Conservation (phyloP, 2,888 invertebrate genomes). For the Agriopis leucophaearia region DNA sequence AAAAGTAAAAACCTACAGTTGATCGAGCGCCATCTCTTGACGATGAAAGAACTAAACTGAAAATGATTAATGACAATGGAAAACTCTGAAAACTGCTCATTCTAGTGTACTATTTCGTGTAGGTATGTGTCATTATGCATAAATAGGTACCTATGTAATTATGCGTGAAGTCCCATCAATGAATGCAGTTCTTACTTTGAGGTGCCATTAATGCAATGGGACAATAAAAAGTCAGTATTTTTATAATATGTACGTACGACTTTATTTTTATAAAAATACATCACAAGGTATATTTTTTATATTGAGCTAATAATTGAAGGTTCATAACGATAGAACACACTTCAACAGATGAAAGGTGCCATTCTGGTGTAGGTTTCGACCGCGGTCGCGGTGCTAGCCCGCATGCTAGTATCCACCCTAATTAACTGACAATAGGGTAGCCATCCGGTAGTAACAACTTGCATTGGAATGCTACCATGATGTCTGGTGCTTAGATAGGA, state of each 20-base stretch:
- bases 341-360: slow-evolving; percentile 62
- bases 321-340: slow-evolving; percentile 81
- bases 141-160: too few species aligned
- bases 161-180: too few species aligned
- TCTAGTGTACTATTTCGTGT: too few species aligned
- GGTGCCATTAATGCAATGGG: too few species aligned
- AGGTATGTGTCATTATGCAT: too few species aligned
- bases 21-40: too few species aligned
- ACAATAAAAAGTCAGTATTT: slow-evolving; percentile 26
- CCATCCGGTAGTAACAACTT: not conserved
- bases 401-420: not conserved
- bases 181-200: too few species aligned
- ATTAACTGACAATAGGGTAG: not conserved
- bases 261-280: slow-evolving; percentile 83
- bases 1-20: too few species aligned
- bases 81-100: too few species aligned
- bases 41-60: too few species aligned
- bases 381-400: not conserved
- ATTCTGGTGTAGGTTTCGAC: slow-evolving; percentile 4
- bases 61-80: too few species aligned
- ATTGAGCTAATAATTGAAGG: slow-evolving; percentile 83
- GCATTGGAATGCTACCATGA: slow-evolving; percentile 14
- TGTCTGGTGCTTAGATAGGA: not conserved
- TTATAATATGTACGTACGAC: slow-evolving; percentile 56
- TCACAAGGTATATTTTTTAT: slow-evolving; percentile 77